Conservation (phyloP, 1,140 invertebrate species). For the Copidosoma floridanum region DNA sequence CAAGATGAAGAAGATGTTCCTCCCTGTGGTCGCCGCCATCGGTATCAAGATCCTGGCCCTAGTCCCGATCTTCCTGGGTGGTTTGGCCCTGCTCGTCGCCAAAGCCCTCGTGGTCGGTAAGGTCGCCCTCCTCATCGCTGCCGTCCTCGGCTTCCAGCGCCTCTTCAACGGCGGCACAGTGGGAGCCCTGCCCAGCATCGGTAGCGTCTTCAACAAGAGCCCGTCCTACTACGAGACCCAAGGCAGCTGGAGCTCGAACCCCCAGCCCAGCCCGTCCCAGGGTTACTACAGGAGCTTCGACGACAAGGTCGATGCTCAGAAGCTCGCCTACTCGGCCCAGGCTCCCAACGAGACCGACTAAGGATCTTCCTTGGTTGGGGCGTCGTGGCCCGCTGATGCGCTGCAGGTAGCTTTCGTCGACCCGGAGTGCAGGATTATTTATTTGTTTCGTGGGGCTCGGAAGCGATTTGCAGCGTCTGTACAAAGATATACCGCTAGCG, state of each 20-base stretch:
- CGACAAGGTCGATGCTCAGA: slow-evolving; percentile 59
- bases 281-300: slow-evolving; percentile 56
- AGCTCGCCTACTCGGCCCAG: slow-evolving; percentile 62
- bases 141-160: slow-evolving; percentile 67
- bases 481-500: no score
- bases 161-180: slow-evolving; percentile 57
- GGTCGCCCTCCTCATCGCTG: slow-evolving; percentile 69
- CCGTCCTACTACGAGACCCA: slow-evolving; percentile 17
- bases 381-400: no score
- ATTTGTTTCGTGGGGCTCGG: no score
- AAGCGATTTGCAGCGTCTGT: no score
- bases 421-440: no score
- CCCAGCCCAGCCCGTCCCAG: slow-evolving; percentile 53
- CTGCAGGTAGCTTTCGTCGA: no score
- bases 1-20: slow-evolving; percentile 70
- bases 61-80: slow-evolving; percentile 66
- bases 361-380: no score
- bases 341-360: slow-evolving; percentile 7
- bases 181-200: slow-evolving; percentile 46
- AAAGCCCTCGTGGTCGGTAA: slow-evolving; percentile 76
- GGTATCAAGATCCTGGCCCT: slow-evolving; percentile 70
- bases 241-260: slow-evolving; percentile 41
- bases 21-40: slow-evolving; percentile 64
- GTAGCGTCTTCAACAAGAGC: slow-evolving; percentile 41
- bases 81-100: slow-evolving; percentile 67